Evolutionary conservation across 2,113 vertebrate genomes (phyloP), one percentile per base, ranked within the genome.

Genomic region (Monopterus albus): DNA sequence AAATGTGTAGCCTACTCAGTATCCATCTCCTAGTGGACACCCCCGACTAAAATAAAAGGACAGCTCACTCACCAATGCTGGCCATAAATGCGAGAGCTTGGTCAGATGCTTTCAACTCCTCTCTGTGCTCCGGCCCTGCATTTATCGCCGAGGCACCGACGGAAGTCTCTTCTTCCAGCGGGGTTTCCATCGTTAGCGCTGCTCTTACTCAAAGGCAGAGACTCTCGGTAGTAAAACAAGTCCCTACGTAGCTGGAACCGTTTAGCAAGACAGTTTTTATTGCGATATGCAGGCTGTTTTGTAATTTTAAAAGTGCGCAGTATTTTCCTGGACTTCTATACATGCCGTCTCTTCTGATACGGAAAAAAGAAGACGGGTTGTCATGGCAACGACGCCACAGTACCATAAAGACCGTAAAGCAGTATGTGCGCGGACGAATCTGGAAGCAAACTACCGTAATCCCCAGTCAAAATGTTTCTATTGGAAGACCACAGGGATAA

Each of bases 1-100:
- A n/a, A n/a, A n/a, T n/a, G n/a, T n/a, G n/a, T n/a, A n/a, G n/a
- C n/a, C n/a, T n/a, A n/a, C n/a, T n/a, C n/a, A n/a, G n/a, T n/a
- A n/a, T n/a, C n/a, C n/a, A n/a, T n/a, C n/a, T n/a, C n/a, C n/a
- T n/a, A n/a, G n/a, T n/a, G n/a, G 29, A 20, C 18, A 18, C 29
- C 1, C 5, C 12, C 6, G 6, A 15, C n/a, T n/a, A 23, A 2
- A 55, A 4, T 26, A 4, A 0, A 28, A 13, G 0, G 4, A 26
- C 2, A 26, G 29, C 10, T 14, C 17, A 91, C 92, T 89, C 67
- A 94, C 95, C 85, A 7, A 93, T 81, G 45, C 36, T 84, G 29
- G 79, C 69, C 61, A 94, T 51, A 80, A 94, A 94, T 1, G 84
- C 15, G 42, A 90, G 2, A 1, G 93, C 94, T 52, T 89, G 88